phyloP scores from a whole-genome alignment of 2,797 vertebrate genomes.

The Sebastes iracundus region DNA sequence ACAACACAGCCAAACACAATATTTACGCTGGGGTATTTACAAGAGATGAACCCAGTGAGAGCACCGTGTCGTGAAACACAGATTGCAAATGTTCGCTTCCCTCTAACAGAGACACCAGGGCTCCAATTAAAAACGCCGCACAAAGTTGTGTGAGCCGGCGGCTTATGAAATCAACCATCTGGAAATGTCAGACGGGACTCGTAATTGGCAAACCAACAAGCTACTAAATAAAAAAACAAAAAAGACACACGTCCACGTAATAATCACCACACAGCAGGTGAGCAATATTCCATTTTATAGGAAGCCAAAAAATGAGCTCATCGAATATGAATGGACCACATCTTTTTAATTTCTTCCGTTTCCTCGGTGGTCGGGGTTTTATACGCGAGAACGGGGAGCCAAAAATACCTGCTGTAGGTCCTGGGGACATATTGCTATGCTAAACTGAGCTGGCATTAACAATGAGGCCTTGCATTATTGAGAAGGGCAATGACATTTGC shows the following conservation, averaged over 20 bases:
- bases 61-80: background rate
- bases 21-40: conserved; percentile 26
- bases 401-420: conserved; percentile 50
- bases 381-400: background rate
- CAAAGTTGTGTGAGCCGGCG: conserved; percentile 1
- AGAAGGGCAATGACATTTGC: conserved; percentile 25
- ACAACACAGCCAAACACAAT: conserved; percentile 20
- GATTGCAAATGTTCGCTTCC: conserved; percentile 27
- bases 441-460: conserved; percentile 41
- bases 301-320: background rate
- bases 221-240: background rate
- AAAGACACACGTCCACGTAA: background rate
- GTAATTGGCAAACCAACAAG: background rate
- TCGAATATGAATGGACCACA: conserved; percentile 35
- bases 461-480: conserved; percentile 42
- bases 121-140: conserved; percentile 47
- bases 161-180: conserved; percentile 36
- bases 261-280: background rate
- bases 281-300: background rate
- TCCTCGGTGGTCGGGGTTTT: background rate
- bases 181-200: conserved; percentile 39
- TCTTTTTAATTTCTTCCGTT: background rate
- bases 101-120: conserved; percentile 36
- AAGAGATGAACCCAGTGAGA: conserved; percentile 10
- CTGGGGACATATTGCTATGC: conserved; percentile 14